Base-by-base conservation (phyloP, 2,888 invertebrate genomes). In the Dermolepida albohirtum region DNA sequence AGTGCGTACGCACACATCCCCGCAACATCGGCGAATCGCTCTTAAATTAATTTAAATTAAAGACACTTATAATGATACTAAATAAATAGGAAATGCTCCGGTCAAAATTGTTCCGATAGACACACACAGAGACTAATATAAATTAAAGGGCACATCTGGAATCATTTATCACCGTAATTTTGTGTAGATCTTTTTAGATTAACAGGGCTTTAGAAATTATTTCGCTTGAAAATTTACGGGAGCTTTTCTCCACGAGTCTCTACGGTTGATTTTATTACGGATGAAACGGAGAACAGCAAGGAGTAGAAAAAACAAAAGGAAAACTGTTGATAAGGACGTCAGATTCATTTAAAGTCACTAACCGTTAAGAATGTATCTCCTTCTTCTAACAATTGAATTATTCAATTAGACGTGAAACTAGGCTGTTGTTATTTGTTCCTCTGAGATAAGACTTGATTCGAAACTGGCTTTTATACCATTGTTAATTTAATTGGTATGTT, bases 121-220 rank as follows among this genome's bases (percentile, higher is more conserved):
- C 16, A 17, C 47, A 47, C 4, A 14, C 16, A 12, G 47, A 47
- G 47, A 47, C 47, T 47, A 17, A 12, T 47, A 47, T 47, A 47
- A 47, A 47, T 47, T 47, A 47, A 47, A 47, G 47, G 12, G 47
- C 47, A 17, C 47, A 47, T 47, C 47, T 47, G 47, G 47, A 47
- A 47, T 47, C 47, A 47, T 47, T 47, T 47, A 47, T 47, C 39
- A 40, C 54, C 39, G 40, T 55, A 16, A 34, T 16, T 27, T 43
- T 12, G 39, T 54, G 39, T 57, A 57, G 39, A 43, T 57, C 39
- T 39, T 39, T 57, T 57, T 57, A 39, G 17, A 57, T 57, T 57
- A 57, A 14, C 27, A 34, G 11, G 12, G 7, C 57, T 57, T 57
- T 47, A 14, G 47, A 47, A 47, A 47, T 47, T 47, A 47, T 47